A percentile compares a stretch with the other conserved stretches of the same genome.
phyloP scores from a whole-genome alignment of 2,113 vertebrate species.

The Australoheros scitulus region DNA sequence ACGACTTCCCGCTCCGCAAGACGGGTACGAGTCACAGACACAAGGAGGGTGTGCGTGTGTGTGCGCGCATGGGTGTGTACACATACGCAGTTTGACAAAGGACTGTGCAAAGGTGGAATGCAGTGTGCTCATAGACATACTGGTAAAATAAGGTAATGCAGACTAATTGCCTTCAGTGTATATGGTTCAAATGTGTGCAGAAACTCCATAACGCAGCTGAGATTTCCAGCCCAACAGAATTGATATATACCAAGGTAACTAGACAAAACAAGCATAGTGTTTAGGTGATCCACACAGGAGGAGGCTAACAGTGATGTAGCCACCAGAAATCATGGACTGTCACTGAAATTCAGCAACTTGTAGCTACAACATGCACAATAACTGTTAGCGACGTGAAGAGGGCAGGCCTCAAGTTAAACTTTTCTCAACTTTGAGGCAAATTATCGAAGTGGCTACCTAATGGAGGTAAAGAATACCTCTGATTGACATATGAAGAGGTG shows the following conservation, averaged over 20 bases:
- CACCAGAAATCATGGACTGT: no score
- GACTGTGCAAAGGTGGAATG: conserved; percentile 10
- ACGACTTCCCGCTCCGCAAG: conserved; percentile 95
- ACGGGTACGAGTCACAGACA: conserved; percentile 81
- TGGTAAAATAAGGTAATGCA: neutral
- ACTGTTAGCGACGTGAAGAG: no score
- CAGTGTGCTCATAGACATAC: neutral
- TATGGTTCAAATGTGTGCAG: neutral
- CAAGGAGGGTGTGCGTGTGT: neutral
- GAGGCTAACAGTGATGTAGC: no score
- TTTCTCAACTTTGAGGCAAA: no score
- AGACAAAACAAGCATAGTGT: neutral
- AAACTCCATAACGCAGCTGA: neutral
- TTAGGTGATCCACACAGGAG: neutral
- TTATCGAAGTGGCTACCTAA: no score
- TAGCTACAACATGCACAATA: neutral
- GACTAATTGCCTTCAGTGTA: neutral
- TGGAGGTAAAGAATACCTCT: no score
- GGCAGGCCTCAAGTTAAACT: neutral
- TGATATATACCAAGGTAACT: no score
- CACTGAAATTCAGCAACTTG: neutral
- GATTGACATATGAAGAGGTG: neutral
- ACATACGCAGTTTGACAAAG: neutral
- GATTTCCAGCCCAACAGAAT: neutral
- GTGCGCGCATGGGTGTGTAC: neutral